These are phyloP conservation scores for Mythimna pallens DNA, from an alignment of 2,888 invertebrate species.

Conservation along the genomic window DNA sequence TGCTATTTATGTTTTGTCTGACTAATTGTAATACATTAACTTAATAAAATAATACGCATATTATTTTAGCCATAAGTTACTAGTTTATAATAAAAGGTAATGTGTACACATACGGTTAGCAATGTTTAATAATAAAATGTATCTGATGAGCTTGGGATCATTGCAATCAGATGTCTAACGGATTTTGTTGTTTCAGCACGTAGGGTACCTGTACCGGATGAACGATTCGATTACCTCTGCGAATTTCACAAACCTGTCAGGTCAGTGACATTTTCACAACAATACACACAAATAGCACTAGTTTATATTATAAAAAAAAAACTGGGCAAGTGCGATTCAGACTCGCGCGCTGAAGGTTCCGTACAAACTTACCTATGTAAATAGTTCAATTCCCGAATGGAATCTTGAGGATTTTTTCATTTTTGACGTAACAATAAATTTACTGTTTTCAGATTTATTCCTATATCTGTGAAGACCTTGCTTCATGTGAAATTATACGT, in stretches of 20 bases:
- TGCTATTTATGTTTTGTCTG: conserved; percentile 3
- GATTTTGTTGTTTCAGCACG: conserved; percentile 90
- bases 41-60: not conserved
- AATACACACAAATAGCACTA: no score
- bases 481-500: no score
- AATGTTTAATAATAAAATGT: conserved; percentile 4
- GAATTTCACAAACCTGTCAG: conserved; percentile 98
- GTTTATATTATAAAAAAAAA: no score
- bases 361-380: no score
- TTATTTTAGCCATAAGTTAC: conserved; percentile 22
- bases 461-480: no score
- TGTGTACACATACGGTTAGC: conserved; percentile 30
- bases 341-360: no score
- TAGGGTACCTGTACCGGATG: conserved; percentile 99
- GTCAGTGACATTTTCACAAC: conserved; percentile 87
- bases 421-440: no score
- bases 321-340: no score
- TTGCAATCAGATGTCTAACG: conserved; percentile 62
- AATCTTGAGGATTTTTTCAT: no score
- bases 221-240: conserved; percentile 97
- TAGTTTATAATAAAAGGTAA: not conserved
- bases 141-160: not conserved
- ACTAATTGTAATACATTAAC: conserved; percentile 24
- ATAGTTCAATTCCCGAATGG: no score
- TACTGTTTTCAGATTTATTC: no score